These are phyloP conservation scores for Mylabris phalerata DNA, from an alignment of 1,140 invertebrate species.

Conservation along the genomic window DNA sequence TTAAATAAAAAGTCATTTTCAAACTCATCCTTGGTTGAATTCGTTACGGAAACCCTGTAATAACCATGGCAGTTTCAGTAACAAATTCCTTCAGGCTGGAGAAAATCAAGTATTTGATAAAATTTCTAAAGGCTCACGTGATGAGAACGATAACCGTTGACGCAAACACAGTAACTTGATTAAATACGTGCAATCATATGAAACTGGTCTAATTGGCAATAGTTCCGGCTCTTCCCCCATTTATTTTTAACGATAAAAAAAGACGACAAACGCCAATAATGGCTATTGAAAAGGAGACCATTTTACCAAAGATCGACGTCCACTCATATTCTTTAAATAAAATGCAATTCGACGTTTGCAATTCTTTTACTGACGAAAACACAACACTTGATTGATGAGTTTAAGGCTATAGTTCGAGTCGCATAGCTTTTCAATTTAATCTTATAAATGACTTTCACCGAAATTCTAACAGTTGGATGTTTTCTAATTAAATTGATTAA, in stretches of 20 bases:
- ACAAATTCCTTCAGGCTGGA: background rate
- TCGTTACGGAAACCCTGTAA: no score
- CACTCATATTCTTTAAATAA: background rate
- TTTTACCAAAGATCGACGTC: background rate
- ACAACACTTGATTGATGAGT: no score
- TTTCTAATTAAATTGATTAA: no score
- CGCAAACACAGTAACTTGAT: conserved; percentile 12
- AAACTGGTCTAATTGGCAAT: conserved; percentile 9
- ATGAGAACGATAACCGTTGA: conserved; percentile 6
- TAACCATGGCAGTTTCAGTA: no score
- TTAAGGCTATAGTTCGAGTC: no score
- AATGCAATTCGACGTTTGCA: no score
- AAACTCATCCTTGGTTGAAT: no score
- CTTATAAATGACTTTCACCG: no score
- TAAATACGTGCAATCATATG: conserved; percentile 15
- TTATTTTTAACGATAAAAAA: background rate
- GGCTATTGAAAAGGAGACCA: conserved; percentile 9
- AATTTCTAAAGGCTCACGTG: conserved; percentile 10
- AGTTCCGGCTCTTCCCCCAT: conserved; percentile 1
- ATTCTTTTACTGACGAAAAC: no score
- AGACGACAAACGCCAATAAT: background rate
- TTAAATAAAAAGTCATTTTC: no score
- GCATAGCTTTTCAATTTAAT: no score
- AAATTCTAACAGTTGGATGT: no score
- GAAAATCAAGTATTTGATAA: conserved; percentile 6